Conservation (phyloP, 2,888 invertebrate species). For the Drosophila meridionalis region DNA sequence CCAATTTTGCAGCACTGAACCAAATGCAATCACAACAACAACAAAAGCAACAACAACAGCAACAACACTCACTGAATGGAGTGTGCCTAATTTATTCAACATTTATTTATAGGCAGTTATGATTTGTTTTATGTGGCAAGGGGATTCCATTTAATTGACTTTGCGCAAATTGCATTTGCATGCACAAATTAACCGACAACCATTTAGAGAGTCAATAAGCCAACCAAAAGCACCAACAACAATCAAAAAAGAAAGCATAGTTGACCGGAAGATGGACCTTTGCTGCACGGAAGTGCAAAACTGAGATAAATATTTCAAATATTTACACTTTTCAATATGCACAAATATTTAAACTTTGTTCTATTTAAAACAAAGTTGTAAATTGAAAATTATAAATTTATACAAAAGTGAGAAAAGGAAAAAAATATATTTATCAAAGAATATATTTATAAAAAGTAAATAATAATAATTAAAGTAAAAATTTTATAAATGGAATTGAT, state of each 20-base stretch:
- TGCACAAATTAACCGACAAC: slow-evolving; percentile 31
- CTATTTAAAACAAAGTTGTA: background rate
- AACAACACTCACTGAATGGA: slow-evolving; percentile 21
- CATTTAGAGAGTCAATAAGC: slow-evolving; percentile 9
- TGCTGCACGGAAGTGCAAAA: background rate
- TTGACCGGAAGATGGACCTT: background rate
- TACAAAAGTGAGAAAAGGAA: no score
- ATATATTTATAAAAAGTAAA: no score
- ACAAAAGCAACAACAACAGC: slow-evolving; percentile 28
- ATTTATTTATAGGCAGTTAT: slow-evolving; percentile 74
- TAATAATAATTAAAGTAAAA: no score
- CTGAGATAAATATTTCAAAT: background rate
- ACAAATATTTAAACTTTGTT: background rate
- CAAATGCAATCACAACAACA: slow-evolving; percentile 45
- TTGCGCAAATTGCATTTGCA: slow-evolving; percentile 51
- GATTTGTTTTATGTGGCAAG: slow-evolving; percentile 62
- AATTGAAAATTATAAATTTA: background rate
- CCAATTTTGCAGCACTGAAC: slow-evolving; percentile 68
- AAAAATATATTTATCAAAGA: background rate
- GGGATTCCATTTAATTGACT: slow-evolving; percentile 45
- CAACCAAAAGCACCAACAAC: background rate
- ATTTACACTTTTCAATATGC: background rate
- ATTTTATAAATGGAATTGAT: background rate
- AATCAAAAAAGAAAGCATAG: background rate
- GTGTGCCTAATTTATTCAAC: slow-evolving; percentile 68